Conservation (phyloP, 2,888 invertebrate species). For the Priocnemis perturbator region DNA sequence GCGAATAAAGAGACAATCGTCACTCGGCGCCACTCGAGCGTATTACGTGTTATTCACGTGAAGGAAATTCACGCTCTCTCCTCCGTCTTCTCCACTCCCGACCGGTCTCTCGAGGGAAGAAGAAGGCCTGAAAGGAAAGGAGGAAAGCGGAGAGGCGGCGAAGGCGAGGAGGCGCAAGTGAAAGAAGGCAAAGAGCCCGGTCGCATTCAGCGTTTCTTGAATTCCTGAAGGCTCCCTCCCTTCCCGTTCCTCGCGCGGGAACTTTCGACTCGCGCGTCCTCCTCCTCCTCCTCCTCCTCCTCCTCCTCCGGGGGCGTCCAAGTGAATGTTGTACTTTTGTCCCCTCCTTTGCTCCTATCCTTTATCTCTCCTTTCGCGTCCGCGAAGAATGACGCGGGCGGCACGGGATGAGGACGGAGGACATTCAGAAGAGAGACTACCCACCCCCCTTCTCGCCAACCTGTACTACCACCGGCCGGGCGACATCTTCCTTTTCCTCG, state of each 20-base stretch:
- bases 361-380: constrained; percentile 1
- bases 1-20: constrained; percentile 45
- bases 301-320: constrained; percentile 1
- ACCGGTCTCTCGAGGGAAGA: not conserved
- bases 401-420: constrained; percentile 48
- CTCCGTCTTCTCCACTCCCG: constrained; percentile 13
- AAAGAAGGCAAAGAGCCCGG: constrained; percentile 49
- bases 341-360: constrained; percentile 28
- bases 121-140: constrained; percentile 6
- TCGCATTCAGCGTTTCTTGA: constrained; percentile 62
- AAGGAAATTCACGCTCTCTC: constrained; percentile 9
- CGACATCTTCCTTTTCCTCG: constrained; percentile 3
- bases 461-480: constrained; percentile 24
- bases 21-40: constrained; percentile 47
- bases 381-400: constrained; percentile 38
- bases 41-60: constrained; percentile 50
- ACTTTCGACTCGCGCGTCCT: not conserved
- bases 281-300: not conserved
- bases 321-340: constrained; percentile 9
- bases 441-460: constrained; percentile 18
- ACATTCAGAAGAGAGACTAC: constrained; percentile 54
- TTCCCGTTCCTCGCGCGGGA: constrained; percentile 1
- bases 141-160: constrained; percentile 22
- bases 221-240: constrained; percentile 51
- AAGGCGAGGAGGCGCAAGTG: not conserved